Percentiles rank a stretch among this genome's conserved stretches.
Evolutionary conservation across 2,797 vertebrate genomes (phyloP).

Genomic region (Acanthurus leucopareius): DNA sequence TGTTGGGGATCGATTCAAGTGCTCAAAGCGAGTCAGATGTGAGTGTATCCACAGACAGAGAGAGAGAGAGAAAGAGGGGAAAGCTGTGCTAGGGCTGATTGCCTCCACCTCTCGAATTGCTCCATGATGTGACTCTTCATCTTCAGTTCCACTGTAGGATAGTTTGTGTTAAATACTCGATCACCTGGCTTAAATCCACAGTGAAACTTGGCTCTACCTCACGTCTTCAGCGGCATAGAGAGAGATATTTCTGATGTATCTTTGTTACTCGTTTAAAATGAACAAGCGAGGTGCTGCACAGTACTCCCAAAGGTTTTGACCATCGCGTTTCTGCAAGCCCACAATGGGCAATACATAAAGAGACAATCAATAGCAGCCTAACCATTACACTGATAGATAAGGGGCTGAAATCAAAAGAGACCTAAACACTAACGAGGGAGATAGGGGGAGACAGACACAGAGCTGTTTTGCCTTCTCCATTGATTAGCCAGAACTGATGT

Average conservation of each 20-base stretch:
- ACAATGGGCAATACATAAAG: slow-evolving; percentile 51
- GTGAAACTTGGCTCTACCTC: background rate
- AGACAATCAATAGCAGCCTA: slow-evolving; percentile 65
- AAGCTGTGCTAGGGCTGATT: slow-evolving; percentile 48
- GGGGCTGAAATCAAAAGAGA: slow-evolving; percentile 78
- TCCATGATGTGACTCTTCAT: slow-evolving; percentile 34
- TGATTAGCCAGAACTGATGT: slow-evolving; percentile 60
- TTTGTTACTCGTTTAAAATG: slow-evolving; percentile 9
- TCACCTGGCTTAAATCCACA: slow-evolving; percentile 29
- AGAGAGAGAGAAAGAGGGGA: background rate
- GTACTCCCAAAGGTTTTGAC: slow-evolving; percentile 14
- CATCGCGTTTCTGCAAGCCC: slow-evolving; percentile 16
- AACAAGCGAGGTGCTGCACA: background rate
- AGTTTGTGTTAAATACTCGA: slow-evolving; percentile 38
- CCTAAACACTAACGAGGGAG: slow-evolving; percentile 75
- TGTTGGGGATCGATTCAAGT: slow-evolving; percentile 46
- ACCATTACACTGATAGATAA: slow-evolving; percentile 80
- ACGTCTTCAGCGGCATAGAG: background rate
- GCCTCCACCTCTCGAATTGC: slow-evolving; percentile 43
- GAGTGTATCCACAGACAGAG: slow-evolving; percentile 41
- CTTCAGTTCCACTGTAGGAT: slow-evolving; percentile 21
- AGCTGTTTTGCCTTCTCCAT: slow-evolving; percentile 63
- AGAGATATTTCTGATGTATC: slow-evolving; percentile 15
- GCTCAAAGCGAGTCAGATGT: slow-evolving; percentile 46
- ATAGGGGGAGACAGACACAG: slow-evolving; percentile 60